phyloP scores from a whole-genome alignment of 1,140 invertebrate species.

The Mycetomoellerius zeteki region DNA sequence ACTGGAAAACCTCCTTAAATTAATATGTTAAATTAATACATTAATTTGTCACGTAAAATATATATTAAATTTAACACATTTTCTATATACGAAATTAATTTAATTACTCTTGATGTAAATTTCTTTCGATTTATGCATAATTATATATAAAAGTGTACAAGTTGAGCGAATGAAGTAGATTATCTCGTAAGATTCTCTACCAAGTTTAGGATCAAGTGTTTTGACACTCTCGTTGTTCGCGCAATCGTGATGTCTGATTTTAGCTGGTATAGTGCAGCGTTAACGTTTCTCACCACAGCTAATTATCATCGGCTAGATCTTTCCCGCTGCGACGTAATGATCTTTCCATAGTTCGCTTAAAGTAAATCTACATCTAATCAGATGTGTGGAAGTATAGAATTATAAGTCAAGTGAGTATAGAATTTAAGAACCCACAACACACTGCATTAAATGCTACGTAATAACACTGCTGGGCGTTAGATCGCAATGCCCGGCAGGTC shows the following conservation, averaged over 20 bases:
- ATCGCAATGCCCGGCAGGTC: constrained; percentile 21
- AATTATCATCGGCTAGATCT: constrained; percentile 44
- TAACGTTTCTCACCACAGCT: constrained; percentile 37
- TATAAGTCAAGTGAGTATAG: background rate
- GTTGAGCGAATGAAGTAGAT: background rate
- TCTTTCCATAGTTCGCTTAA: constrained; percentile 6
- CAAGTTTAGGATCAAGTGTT: constrained; percentile 39
- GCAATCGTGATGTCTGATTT: constrained; percentile 19
- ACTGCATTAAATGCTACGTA: constrained; percentile 34
- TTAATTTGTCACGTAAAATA: too few species aligned
- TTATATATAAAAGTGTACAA: background rate
- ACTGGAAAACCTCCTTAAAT: too few species aligned
- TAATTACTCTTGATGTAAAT: background rate
- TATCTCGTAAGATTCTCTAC: background rate
- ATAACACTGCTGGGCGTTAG: constrained; percentile 10
- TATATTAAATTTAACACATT: too few species aligned
- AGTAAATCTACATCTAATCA: constrained; percentile 50
- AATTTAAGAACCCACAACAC: constrained; percentile 6
- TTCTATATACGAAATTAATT: background rate
- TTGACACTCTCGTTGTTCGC: constrained; percentile 11
- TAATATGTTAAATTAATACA: too few species aligned
- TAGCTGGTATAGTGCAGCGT: constrained; percentile 33
- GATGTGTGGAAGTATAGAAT: constrained; percentile 34
- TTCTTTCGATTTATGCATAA: background rate
- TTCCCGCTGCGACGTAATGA: constrained; percentile 24